Base-by-base conservation (phyloP, 2,888 invertebrate species). In the Pterostichus niger region DNA sequence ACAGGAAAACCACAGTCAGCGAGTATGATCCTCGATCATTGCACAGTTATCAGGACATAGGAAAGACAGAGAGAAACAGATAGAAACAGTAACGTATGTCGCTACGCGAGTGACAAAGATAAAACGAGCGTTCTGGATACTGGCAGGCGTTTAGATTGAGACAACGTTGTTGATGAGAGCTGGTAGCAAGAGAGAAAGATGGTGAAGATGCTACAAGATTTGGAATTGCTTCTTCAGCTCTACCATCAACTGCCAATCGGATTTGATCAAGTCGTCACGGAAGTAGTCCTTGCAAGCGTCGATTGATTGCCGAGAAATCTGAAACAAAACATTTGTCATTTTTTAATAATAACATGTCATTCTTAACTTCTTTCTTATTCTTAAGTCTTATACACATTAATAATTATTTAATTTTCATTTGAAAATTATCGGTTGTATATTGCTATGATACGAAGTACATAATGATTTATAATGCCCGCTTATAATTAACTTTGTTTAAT, bases 251-350 rank as follows among this genome's bases (percentile, higher is more conserved):
- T 97, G 96, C 99, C 99, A 99, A 90, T 99, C 99, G 86, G 96
- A 94, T 91, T 99, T 99, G 88, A 95, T 91, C 87, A 99, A 93
- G 90, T 99, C 99, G 87, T 99, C 99, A 85, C 99, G 94, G 94
- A 99, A 99, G 91, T 99, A 98, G 87, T 99, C 97, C 91, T 99
- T 99, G 91, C 99, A 99, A 7, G 98, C 99, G 91, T 99, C 99
- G 89, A 99, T 99, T 85, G 98, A 98, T 89, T 98, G 97, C 81
- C 99, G 94, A 77, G 97, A 96, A 88, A 99, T 99, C 98, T 99
- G 94, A 9, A 93, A 92, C 85, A 87, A n/a, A 31, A 75, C n/a
- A 52, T 40, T 40, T 5, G 6, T 1, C 1, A 0, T 6, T 40
- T 3, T 40, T 7, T 40, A 40, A 40, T 9, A 7, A 7, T 40